phyloP scores from a whole-genome alignment of 2,888 invertebrate genomes.

The Ophion ventricosus region DNA sequence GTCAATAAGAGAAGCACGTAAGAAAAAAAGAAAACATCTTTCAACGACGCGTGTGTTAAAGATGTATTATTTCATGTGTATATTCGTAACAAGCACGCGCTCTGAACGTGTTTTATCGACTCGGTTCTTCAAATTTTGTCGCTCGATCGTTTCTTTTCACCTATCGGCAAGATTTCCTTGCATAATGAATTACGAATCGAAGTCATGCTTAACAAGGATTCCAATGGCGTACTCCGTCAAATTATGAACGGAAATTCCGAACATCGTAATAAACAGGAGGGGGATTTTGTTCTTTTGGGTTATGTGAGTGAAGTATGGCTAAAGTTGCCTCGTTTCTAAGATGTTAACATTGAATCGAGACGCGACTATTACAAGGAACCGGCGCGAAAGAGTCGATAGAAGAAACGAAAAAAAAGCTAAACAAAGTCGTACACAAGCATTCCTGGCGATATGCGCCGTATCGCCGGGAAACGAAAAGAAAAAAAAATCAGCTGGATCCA shows the following conservation, averaged over 20 bases:
- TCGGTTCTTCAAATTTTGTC: conserved; percentile 31
- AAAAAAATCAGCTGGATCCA: conserved; percentile 30
- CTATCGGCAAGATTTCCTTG: not conserved
- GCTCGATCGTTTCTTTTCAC: conserved; percentile 30
- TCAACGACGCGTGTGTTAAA: not conserved
- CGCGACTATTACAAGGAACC: too few species aligned
- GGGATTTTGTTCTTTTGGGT: not conserved
- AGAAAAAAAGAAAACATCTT: not conserved
- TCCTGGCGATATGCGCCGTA: too few species aligned
- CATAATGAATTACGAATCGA: not conserved
- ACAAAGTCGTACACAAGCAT: too few species aligned
- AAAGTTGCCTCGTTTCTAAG: too few species aligned
- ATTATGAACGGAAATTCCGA: not conserved
- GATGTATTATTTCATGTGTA: not conserved
- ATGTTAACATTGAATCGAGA: too few species aligned
- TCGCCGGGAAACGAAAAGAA: not conserved
- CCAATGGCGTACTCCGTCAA: not conserved
- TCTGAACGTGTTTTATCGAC: not conserved
- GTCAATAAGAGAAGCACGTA: conserved; percentile 17
- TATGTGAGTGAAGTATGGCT: not conserved
- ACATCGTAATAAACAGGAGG: not conserved
- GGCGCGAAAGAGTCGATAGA: too few species aligned
- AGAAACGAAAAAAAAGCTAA: too few species aligned
- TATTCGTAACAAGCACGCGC: not conserved
- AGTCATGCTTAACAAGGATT: not conserved